These are phyloP conservation scores for Diachrysia chrysitis DNA, from an alignment of 2,888 invertebrate genomes.

Conservation along the genomic window DNA sequence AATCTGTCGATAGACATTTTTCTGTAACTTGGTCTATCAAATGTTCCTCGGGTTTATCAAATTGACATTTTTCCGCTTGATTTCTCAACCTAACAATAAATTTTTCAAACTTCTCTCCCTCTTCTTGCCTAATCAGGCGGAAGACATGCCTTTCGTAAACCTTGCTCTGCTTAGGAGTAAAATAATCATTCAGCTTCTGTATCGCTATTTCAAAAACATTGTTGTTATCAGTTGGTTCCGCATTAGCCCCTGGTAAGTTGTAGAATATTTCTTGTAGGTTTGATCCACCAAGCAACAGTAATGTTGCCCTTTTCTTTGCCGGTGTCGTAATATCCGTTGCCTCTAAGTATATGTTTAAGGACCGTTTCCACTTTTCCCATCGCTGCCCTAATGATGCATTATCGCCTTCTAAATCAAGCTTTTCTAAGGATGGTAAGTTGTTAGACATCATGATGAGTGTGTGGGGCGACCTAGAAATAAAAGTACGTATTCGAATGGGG, in stretches of 20 bases:
- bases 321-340: neutral
- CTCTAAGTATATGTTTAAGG: neutral
- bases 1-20: constrained; percentile 38
- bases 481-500: no score
- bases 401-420: neutral
- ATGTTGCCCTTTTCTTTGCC: neutral
- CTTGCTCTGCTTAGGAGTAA: constrained; percentile 33
- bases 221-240: neutral
- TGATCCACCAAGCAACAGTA: neutral
- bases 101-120: constrained; percentile 49
- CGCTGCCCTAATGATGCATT: neutral
- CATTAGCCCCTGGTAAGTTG: constrained; percentile 27
- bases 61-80: constrained; percentile 53
- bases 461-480: no score
- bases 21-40: constrained; percentile 53
- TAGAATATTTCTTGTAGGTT: constrained; percentile 24
- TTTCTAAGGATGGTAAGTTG: neutral
- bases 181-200: constrained; percentile 31
- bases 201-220: constrained; percentile 25
- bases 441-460: neutral
- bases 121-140: constrained; percentile 41
- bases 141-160: constrained; percentile 42
- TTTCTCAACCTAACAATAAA: constrained; percentile 43
- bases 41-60: constrained; percentile 37
- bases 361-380: neutral